phyloP scores from a whole-genome alignment of 1,140 invertebrate species.

The Spodoptera frugiperda region DNA sequence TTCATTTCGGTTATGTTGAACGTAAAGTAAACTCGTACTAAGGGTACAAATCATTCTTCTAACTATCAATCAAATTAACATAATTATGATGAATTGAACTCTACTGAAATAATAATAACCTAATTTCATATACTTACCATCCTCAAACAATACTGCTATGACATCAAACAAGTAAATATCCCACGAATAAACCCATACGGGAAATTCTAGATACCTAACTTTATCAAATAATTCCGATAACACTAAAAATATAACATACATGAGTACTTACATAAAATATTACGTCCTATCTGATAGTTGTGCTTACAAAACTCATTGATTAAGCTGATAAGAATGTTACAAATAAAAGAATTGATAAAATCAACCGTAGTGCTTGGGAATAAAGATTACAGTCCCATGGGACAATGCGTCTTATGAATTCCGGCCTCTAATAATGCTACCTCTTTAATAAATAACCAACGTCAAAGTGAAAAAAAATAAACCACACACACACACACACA shows the following conservation, averaged over 20 bases:
- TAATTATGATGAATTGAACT: no score
- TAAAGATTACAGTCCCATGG: background rate
- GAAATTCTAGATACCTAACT: conserved; percentile 15
- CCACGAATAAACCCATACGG: background rate
- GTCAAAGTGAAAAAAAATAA: conserved; percentile 12
- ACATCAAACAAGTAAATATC: no score
- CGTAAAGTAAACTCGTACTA: no score
- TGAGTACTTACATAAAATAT: conserved; percentile 2
- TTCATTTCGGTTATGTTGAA: no score
- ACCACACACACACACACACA: background rate
- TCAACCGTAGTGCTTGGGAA: background rate
- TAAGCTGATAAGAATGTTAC: conserved; percentile 14
- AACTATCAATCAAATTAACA: no score
- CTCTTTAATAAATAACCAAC: conserved; percentile 19
- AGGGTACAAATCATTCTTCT: no score
- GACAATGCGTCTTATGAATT: background rate
- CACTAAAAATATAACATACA: conserved; percentile 27
- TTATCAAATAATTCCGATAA: conserved; percentile 26
- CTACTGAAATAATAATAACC: no score
- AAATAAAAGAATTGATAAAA: background rate
- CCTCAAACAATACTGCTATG: no score
- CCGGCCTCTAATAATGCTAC: background rate
- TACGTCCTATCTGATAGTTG: background rate
- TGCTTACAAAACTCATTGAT: conserved; percentile 18
- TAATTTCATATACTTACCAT: no score